These are phyloP conservation scores for Sarcophaga subvicina DNA, from an alignment of 2,888 invertebrate genomes.

Conservation along the genomic window DNA sequence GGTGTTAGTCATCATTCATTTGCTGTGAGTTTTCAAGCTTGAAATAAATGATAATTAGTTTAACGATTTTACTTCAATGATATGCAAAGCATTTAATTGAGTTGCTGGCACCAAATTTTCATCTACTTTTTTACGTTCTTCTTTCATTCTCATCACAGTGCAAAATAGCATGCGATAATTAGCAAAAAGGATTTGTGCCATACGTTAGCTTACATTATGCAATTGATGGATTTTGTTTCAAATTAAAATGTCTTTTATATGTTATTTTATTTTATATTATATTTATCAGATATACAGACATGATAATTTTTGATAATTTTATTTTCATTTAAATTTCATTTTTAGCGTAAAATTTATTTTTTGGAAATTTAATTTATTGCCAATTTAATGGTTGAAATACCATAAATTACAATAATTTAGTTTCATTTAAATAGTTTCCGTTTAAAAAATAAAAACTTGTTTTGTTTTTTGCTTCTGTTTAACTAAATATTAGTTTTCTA, in stretches of 20 bases:
- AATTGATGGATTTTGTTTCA: neutral
- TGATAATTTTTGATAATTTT: constrained; percentile 40
- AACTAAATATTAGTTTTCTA: no score
- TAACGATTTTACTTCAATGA: constrained; percentile 50
- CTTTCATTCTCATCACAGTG: neutral
- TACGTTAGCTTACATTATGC: neutral
- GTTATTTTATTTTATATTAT: neutral
- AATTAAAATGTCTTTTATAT: neutral
- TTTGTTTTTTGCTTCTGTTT: no score
- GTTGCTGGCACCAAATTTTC: constrained; percentile 30
- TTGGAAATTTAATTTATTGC: constrained; percentile 41
- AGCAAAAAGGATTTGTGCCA: constrained; percentile 23
- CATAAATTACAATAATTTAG: neutral
- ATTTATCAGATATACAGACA: neutral
- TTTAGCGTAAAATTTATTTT: constrained; percentile 34
- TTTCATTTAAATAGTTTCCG: neutral
- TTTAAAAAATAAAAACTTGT: no score
- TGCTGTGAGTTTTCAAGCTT: no score
- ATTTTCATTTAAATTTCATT: constrained; percentile 2
- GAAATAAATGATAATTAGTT: constrained; percentile 45
- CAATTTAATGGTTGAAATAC: constrained; percentile 39
- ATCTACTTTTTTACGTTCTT: neutral
- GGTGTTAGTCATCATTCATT: no score
- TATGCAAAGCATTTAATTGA: constrained; percentile 53
- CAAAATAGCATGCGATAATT: constrained; percentile 24